Conservation (phyloP, 2,113 vertebrate species). For the Burhinus bistriatus region DNA sequence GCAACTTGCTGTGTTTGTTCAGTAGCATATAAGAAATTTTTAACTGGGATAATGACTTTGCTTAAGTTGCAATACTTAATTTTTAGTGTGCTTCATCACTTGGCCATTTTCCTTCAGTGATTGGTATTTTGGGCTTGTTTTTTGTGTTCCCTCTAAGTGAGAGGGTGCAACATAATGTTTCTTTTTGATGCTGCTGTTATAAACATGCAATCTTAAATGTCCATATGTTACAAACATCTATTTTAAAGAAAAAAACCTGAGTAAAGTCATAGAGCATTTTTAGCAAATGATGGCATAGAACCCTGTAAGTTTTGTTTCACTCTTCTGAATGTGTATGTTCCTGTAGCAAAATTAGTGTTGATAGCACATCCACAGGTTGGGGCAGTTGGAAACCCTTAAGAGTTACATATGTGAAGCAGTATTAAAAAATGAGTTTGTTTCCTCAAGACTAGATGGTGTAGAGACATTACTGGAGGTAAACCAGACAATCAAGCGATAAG, state of each 20-base stretch:
- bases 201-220: background rate
- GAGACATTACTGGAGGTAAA: background rate
- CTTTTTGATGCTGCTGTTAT: background rate
- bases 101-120: background rate
- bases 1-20: background rate
- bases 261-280: background rate
- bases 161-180: background rate
- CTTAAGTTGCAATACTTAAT: background rate
- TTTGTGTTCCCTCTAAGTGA: background rate
- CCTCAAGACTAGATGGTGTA: background rate
- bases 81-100: background rate
- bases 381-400: background rate
- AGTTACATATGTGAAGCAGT: rapidly evolving
- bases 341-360: background rate
- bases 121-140: background rate
- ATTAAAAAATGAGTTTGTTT: background rate
- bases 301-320: background rate
- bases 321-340: background rate
- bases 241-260: background rate
- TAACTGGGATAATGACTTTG: background rate
- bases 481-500: background rate
- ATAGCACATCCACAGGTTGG: background rate
- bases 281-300: background rate
- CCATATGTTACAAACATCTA: rapidly evolving
- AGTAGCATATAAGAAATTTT: background rate